Base-by-base conservation (phyloP, 2,888 invertebrate genomes). In the Drosophila borborema region DNA sequence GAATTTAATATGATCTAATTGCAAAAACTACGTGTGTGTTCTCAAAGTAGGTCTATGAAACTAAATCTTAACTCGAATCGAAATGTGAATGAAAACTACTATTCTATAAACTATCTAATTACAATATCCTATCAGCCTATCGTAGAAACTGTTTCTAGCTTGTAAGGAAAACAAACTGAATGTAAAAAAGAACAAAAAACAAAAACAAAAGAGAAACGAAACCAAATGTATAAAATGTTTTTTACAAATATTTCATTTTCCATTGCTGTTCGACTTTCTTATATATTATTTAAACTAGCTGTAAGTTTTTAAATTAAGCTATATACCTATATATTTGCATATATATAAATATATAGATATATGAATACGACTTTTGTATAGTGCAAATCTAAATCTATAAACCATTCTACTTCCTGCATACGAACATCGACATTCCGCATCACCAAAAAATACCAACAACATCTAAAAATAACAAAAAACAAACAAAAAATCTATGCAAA, bases 401-500 rank as follows among this genome's bases (percentile, higher is more conserved):
- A 76, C 54, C 74, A 87, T 86, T 89, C 60, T 84, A 84, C 89
- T 86, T 86, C 81, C 89, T 84, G 71, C 83, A 89, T 77, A 72
- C 87, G 78, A 80, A 73, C 78, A 78, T 87, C 87, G 70, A 77
- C 76, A 76, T 64, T 56, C 69, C 59, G 67, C 81, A 48, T 74
- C 70, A 73, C 78, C 59, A 69, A 66, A 53, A 53, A 56, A 46
- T 58, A 64, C 18, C 36, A 77, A 72, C 69, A 43, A 55, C 40
- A 23, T 36, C 28, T 69, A 46, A 46, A 58, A 74, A 63, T 70
- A 70, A 28, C 0, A 28, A 28, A 28, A 40, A 6, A 16, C 3
- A 23, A 28, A 28, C 5, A 16, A 5, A 16, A 40, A 40, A 40
- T 40, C 82, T 65, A 79, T 84, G 87, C 89, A 81, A 89, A 87